Evolutionary conservation across 2,888 invertebrate species (phyloP).

Genomic region (Drosophila birchii): DNA sequence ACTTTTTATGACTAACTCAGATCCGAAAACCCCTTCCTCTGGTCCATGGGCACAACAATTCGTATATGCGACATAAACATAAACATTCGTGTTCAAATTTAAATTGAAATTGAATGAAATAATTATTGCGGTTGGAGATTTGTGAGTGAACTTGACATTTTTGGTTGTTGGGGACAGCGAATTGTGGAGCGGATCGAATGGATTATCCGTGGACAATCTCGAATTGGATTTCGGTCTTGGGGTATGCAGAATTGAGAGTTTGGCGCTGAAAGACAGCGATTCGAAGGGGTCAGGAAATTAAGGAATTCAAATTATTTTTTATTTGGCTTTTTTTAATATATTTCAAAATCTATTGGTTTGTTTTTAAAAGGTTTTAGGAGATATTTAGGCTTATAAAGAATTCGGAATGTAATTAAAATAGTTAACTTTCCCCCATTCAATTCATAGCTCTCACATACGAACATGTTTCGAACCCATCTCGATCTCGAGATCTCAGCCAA

Average conservation of each 20-base stretch:
- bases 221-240: constrained; percentile 43
- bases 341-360: background rate
- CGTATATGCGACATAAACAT: constrained; percentile 42
- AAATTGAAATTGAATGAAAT: constrained; percentile 74
- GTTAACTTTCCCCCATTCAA: constrained; percentile 15
- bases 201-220: constrained; percentile 36
- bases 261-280: constrained; percentile 17
- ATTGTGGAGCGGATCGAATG: constrained; percentile 51
- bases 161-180: constrained; percentile 43
- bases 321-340: no score
- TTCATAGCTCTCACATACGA: background rate
- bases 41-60: constrained; percentile 10
- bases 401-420: background rate
- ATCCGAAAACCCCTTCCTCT: background rate
- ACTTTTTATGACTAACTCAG: constrained; percentile 70
- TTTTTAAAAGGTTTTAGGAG: background rate
- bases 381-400: background rate
- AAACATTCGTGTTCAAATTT: constrained; percentile 67
- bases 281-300: constrained; percentile 1
- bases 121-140: constrained; percentile 67
- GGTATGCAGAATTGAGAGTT: constrained; percentile 23
- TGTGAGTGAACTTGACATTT: constrained; percentile 74
- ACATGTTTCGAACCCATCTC: constrained; percentile 12
- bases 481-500: constrained; percentile 27
- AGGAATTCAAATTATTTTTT: background rate